Percentiles rank a stretch among this genome's conserved stretches.
Conservation (phyloP, 2,797 vertebrate species). For the Chelon auratus region DNA sequence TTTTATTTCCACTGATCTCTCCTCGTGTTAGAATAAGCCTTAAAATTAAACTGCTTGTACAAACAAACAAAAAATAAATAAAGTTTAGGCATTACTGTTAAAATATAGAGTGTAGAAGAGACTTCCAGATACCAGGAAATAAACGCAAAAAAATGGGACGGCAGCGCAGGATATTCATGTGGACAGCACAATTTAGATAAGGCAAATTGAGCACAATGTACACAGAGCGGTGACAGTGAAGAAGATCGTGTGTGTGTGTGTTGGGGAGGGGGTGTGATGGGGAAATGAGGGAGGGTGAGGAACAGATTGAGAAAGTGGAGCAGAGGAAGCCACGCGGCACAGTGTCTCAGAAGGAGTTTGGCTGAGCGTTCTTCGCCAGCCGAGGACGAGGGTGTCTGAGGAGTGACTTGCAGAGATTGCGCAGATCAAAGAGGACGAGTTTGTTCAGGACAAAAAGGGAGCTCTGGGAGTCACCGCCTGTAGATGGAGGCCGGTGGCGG, state of each 20-base stretch:
- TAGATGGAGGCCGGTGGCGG: neutral
- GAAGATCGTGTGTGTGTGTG: conserved; percentile 29
- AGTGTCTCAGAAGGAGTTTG: conserved; percentile 59
- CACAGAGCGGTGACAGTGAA: conserved; percentile 19
- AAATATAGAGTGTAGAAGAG: neutral
- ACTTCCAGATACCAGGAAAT: neutral
- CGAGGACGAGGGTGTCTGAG: conserved; percentile 36
- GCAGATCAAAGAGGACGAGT: conserved; percentile 36
- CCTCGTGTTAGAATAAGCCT: neutral
- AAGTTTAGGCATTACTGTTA: neutral
- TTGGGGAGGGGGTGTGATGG: conserved; percentile 20
- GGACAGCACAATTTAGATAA: conserved; percentile 7
- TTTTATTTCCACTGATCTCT: too few species aligned
- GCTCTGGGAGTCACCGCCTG: conserved; percentile 20
- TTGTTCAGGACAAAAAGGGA: conserved; percentile 42
- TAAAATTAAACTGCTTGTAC: neutral
- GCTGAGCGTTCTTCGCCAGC: conserved; percentile 40
- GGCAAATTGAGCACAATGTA: conserved; percentile 3
- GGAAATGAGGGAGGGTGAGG: conserved; percentile 44
- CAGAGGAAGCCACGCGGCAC: conserved; percentile 59
- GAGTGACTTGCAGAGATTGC: conserved; percentile 40
- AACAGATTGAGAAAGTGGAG: conserved; percentile 69
- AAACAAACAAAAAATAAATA: neutral
- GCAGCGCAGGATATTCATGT: conserved; percentile 3
- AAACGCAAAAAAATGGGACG: neutral